Conservation (phyloP, 2,113 vertebrate species). For the Sinosuthora webbiana region DNA sequence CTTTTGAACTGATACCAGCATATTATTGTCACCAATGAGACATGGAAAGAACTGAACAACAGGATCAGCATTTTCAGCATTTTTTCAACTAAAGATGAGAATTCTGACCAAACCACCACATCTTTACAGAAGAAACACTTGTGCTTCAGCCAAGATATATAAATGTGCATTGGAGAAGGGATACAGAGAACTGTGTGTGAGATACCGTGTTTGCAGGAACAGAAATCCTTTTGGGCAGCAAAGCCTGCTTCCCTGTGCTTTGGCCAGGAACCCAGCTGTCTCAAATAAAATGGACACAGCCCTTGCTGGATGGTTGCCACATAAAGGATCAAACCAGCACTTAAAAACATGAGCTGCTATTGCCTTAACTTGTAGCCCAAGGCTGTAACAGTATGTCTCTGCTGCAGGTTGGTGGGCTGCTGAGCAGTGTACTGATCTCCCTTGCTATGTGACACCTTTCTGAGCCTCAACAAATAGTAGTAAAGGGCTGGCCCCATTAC, state of each 20-base stretch:
- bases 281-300: not conserved
- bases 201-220: not conserved
- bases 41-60: not conserved
- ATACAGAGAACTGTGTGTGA: not conserved
- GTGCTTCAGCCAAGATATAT: slow-evolving; percentile 5
- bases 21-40: not conserved
- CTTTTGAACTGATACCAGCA: not conserved
- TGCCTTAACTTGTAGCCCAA: not conserved
- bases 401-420: not conserved
- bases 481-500: not conserved
- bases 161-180: not conserved
- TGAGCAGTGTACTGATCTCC: not conserved
- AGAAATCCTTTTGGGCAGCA: not conserved
- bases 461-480: not conserved
- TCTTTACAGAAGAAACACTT: slow-evolving; percentile 6
- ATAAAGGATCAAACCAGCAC: not conserved
- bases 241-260: not conserved
- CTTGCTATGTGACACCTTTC: not conserved
- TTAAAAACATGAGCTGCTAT: not conserved
- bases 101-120: not conserved
- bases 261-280: not conserved
- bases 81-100: not conserved
- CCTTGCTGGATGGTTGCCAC: not conserved
- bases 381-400: not conserved
- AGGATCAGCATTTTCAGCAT: not conserved